Conservation (phyloP, 2,113 vertebrate species). For the Callospermophilus lateralis region DNA sequence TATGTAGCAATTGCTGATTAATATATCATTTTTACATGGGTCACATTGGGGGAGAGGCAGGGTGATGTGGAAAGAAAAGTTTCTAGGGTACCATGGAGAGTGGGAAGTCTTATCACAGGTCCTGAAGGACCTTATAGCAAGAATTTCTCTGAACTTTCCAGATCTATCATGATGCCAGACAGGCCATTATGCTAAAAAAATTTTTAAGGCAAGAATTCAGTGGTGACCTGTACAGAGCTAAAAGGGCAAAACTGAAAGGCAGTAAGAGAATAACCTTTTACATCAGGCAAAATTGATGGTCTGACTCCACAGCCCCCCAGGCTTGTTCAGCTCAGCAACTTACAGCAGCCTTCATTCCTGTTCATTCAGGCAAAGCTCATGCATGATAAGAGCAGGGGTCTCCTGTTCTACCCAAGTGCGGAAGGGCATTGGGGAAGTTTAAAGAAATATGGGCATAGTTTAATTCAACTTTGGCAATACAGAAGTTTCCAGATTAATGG, state of each 20-base stretch:
- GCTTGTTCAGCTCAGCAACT: conserved; percentile 47
- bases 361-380: not conserved
- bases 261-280: conserved; percentile 76
- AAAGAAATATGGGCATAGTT: not conserved
- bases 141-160: conserved; percentile 63
- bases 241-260: conserved; percentile 80
- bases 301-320: conserved; percentile 54
- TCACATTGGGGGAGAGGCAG: not conserved
- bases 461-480: not conserved
- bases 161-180: conserved; percentile 50
- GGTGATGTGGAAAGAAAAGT: not conserved
- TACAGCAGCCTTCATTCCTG: not conserved
- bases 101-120: not conserved
- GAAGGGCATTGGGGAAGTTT: not conserved
- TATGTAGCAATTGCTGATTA: conserved; percentile 3
- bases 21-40: not conserved
- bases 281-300: conserved; percentile 69
- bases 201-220: conserved; percentile 71
- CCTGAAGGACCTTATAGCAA: conserved; percentile 45
- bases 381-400: not conserved
- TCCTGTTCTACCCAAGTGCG: not conserved
- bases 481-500: conserved; percentile 28
- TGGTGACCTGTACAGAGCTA: conserved; percentile 56
- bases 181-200: conserved; percentile 65
- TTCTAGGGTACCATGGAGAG: not conserved